Evolutionary conservation across 2,113 vertebrate species (phyloP), one percentile per base, ranked within the genome.

Genomic region (Silurus asotus): DNA sequence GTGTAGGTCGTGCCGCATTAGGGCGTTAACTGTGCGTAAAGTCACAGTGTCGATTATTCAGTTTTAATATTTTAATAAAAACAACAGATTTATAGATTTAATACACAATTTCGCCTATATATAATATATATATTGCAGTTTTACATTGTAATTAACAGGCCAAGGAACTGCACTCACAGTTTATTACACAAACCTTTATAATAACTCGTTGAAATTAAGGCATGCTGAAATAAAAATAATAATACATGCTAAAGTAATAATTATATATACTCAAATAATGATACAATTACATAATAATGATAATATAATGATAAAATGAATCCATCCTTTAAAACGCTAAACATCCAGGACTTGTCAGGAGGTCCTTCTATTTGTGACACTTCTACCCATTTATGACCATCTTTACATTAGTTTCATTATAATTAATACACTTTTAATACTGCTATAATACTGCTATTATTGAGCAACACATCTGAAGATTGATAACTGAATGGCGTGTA

Each of bases 71-170:
- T 13, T n/a, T 51, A n/a, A 51, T 6, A 15, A n/a, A 10, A 51
- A 10, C 20, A 74, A 13, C 2, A 1, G 1, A 9, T 5, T 72
- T 49, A 11, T 23, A 49, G 8, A 74, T 51, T 10, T 0, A 11
- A 13, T 51, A 51, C 23, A 8, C 75, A 77, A 8, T 56, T 65
- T 17, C 2, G 49, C 20, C 48, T 55, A 25, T 56, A 6, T 23
- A 55, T 28, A 9, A 20, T 5, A 59, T 17, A 37, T 59, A 20
- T 76, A 61, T 64, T 53, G 6, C 8, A 28, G 49, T 70, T 15
- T 69, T 83, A 72, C 81, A 83, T 58, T 72, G 81, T 83, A 72
- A 83, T 53, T 56, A 83, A 55, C 64, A 28, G 8, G 2, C n/a
- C 70, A 37, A 55, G 4, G 17, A 20, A 20, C 25, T 9, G 0